Conservation (phyloP, 2,113 vertebrate species). For the Cottus gobio region DNA sequence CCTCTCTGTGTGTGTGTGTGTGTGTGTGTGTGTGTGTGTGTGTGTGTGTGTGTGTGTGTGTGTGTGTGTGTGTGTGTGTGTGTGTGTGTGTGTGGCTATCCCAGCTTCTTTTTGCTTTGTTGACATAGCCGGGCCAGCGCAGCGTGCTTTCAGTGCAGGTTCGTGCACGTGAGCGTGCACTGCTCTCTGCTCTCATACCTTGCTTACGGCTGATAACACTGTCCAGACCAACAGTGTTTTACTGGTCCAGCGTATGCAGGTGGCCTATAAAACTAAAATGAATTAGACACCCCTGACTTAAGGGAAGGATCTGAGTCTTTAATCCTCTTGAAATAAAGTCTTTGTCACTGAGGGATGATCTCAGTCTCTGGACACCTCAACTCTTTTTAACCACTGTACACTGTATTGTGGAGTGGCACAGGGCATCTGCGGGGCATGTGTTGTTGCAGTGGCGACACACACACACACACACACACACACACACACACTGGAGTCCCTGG, state of each 20-base stretch:
- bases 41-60: background rate
- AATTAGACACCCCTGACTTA: background rate
- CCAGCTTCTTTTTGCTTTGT: background rate
- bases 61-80: background rate
- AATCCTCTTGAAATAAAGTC: background rate
- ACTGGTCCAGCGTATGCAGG: background rate
- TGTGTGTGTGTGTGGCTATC: background rate
- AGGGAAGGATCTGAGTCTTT: background rate
- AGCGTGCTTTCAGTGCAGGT: background rate
- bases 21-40: background rate
- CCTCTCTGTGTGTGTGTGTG: background rate
- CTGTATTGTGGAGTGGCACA: background rate
- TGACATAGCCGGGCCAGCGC: background rate
- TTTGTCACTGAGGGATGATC: background rate
- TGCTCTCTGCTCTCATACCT: background rate
- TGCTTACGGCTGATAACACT: background rate
- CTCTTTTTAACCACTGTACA: slow-evolving; percentile 5
- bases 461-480: background rate
- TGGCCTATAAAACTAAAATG: background rate
- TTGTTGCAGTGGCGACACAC: slow-evolving; percentile 7
- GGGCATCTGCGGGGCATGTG: slow-evolving; percentile 66
- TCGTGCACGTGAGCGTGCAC: background rate
- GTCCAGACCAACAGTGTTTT: background rate
- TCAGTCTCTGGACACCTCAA: background rate
- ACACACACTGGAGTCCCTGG: slow-evolving; percentile 8